These are phyloP conservation scores for Chaetops frenatus DNA, from an alignment of 2,113 vertebrate genomes.

Conservation along the genomic window DNA sequence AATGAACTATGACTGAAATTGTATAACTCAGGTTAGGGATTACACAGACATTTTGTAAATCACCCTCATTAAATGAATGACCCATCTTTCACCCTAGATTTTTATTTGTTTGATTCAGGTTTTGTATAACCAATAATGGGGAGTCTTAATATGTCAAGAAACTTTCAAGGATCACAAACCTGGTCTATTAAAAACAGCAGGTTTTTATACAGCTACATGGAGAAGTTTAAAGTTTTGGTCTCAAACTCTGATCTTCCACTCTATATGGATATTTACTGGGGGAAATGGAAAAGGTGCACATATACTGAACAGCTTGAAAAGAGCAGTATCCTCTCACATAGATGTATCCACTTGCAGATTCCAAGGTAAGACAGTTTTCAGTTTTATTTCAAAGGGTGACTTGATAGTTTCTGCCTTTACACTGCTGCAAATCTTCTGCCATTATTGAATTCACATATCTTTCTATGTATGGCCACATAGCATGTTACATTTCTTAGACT, in stretches of 20 bases:
- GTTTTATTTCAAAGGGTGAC: not conserved
- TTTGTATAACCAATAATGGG: not conserved
- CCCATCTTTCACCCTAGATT: not conserved
- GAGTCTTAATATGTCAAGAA: not conserved
- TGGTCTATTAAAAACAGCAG: not conserved
- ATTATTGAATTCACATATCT: not conserved
- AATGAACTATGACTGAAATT: not conserved
- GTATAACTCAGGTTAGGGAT: not conserved
- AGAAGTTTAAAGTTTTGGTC: not conserved
- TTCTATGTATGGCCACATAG: not conserved
- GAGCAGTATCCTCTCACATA: not conserved
- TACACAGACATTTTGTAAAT: not conserved
- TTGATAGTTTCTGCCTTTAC: not conserved
- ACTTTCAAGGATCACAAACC: not conserved
- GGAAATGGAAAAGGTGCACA: not conserved
- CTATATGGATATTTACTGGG: not conserved
- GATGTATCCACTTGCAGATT: not conserved
- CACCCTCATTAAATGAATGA: not conserved
- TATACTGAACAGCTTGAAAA: not conserved
- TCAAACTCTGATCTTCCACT: not conserved
- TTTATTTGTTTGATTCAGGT: not conserved
- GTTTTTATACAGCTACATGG: not conserved
- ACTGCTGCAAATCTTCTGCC: not conserved
- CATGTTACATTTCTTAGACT: not conserved
- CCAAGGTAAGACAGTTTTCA: not conserved